phyloP scores from a whole-genome alignment of 2,888 invertebrate genomes.

The Chironomus riparius region DNA sequence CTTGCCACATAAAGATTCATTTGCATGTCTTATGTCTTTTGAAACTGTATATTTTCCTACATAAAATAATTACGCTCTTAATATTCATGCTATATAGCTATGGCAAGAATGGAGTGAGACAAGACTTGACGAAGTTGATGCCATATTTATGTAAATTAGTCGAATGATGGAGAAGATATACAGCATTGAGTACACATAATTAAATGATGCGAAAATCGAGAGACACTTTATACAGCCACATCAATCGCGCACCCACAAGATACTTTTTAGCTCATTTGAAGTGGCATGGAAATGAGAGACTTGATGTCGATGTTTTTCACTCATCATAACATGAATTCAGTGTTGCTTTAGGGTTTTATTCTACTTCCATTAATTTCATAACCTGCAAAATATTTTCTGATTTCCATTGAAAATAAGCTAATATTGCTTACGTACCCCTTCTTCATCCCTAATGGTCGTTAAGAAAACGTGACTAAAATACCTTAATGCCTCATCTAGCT shows the following conservation, averaged over 20 bases:
- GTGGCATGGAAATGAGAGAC: not conserved
- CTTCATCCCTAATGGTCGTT: too few species aligned
- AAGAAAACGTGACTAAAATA: too few species aligned
- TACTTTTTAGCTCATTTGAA: too few species aligned
- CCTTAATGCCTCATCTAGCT: too few species aligned
- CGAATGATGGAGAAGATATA: not conserved
- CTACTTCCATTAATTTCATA: too few species aligned
- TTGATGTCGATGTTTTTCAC: not conserved
- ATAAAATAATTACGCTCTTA: slow-evolving; percentile 15
- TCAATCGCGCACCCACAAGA: too few species aligned
- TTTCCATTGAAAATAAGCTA: too few species aligned
- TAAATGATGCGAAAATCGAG: slow-evolving; percentile 26
- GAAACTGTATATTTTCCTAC: not conserved
- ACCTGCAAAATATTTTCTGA: too few species aligned
- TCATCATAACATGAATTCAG: too few species aligned
- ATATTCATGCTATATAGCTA: slow-evolving; percentile 15
- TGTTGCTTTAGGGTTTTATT: too few species aligned
- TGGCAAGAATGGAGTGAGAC: not conserved
- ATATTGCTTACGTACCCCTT: too few species aligned
- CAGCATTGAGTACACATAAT: slow-evolving; percentile 2
- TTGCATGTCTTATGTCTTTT: not conserved
- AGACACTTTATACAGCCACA: not conserved
- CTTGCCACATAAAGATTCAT: slow-evolving; percentile 1
- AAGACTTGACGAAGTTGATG: not conserved
- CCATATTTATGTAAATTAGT: slow-evolving; percentile 13